Evolutionary conservation across 2,797 vertebrate species (phyloP), one percentile per base, ranked within the genome.

Genomic region (Pangasius djambal): DNA sequence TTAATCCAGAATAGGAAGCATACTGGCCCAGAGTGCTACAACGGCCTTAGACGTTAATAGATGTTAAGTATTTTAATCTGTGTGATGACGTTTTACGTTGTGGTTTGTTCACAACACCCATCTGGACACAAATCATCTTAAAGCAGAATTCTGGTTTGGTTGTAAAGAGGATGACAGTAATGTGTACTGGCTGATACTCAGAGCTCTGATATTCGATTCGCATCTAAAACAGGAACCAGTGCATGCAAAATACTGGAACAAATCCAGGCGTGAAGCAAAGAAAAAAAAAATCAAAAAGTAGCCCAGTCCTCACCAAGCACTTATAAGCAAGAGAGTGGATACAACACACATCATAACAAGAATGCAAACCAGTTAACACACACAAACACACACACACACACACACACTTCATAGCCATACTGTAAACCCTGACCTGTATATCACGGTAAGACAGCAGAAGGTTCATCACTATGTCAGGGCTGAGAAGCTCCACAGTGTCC

Each of bases 371-470:
- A n/a, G n/a, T n/a, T n/a, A n/a, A n/a, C n/a, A n/a, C n/a, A n/a
- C 13, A 16, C 5, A 31, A 2, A 4, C 0, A 40, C 44, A 75
- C 22, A 48, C 72, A 44, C 44, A 75, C 22, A 48, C 40, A 48
- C 1, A 48, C 48, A 78, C 12, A 52, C 48, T 52, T 25, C 4
- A 34, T 13, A 3, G 2, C 3, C 15, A 37, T 63, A 78, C 18
- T 79, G 10, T 52, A 82, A 40, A 74, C 94, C n/a, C 92, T 44
- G 72, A 96, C 98, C 97, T 97, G 97, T 22, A 97, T 94, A 3
- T 99, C 98, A 0, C 98, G 96, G 94, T 98, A 99, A 89, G 97
- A 97, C n/a, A 98, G 93, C 87, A 99, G 93, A 70, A 99, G 95
- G 93, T 97, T 98, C 94, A 98, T 97, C 91, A 99, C 93, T 3